phyloP scores from a whole-genome alignment of 2,113 vertebrate genomes.

The Loxodonta africana region DNA sequence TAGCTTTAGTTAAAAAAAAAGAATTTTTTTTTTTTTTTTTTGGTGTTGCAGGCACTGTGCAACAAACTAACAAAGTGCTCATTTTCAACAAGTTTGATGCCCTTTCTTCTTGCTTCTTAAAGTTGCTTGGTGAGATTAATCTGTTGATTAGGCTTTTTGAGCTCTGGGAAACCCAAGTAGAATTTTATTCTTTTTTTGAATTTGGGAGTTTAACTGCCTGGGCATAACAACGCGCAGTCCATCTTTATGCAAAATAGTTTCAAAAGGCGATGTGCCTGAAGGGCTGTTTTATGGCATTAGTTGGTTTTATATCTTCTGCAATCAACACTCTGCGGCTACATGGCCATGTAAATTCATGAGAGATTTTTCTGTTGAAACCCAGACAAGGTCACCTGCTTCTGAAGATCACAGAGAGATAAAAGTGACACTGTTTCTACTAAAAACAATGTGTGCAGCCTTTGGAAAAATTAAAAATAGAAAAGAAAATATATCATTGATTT shows the following conservation, averaged over 20 bases:
- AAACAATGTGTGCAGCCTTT: slow-evolving; percentile 12
- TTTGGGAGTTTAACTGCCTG: slow-evolving; percentile 71
- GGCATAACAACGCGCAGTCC: slow-evolving; percentile 71
- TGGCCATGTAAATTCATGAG: slow-evolving; percentile 84
- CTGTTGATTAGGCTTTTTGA: not conserved
- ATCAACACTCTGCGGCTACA: slow-evolving; percentile 71
- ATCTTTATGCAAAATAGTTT: slow-evolving; percentile 78
- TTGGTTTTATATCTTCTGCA: slow-evolving; percentile 79
- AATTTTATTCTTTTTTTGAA: slow-evolving; percentile 66
- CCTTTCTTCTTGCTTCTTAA: slow-evolving; percentile 49
- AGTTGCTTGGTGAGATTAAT: slow-evolving; percentile 32
- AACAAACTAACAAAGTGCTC: not conserved
- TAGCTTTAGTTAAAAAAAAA: too few species aligned
- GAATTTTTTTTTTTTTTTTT: not conserved
- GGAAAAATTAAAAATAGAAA: not conserved
- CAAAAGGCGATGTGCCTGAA: slow-evolving; percentile 67
- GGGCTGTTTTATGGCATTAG: slow-evolving; percentile 78
- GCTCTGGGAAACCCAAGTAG: not conserved
- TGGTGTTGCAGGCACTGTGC: not conserved
- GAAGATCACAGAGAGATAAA: slow-evolving; percentile 76
- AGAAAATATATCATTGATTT: slow-evolving; percentile 47
- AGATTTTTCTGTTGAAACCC: slow-evolving; percentile 67
- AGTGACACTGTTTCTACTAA: slow-evolving; percentile 58
- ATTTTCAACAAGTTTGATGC: not conserved
- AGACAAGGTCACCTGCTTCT: slow-evolving; percentile 76